Evolutionary conservation across 1,140 invertebrate genomes (phyloP), one percentile per base, ranked within the genome.

Genomic region (Pseudomyrmex flavicornis): DNA sequence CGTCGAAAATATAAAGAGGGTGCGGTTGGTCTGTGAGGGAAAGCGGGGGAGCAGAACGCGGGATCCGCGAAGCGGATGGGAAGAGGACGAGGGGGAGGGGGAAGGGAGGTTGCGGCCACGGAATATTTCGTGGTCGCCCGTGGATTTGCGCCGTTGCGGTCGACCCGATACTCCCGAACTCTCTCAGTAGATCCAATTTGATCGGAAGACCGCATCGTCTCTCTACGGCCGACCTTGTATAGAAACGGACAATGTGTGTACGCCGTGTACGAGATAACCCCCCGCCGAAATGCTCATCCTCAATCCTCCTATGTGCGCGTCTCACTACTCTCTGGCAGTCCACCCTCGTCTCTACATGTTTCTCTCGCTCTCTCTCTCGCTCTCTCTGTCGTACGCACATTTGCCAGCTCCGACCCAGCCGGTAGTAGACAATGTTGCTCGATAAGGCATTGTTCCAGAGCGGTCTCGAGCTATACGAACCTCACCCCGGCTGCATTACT

Each of bases 391-490:
- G 3, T 17, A n/a, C 59, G 54, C 70, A 68, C 56, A 15, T 46
- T 52, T 35, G 35, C 35, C 62, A 7, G 54, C 70, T 62, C 68
- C 20, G 56, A 52, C 66, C 58, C 65, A 74, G 50, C 56, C 77
- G 65, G 26, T 63, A 69, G 70, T 83, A 90, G 88, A 93, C 92
- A 93, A 93, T 93, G 92, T 92, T 93, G 88, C 92, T 91, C 92
- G 91, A 94, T 93, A 93, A 92, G 92, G 89, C 91, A 94, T 93
- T 94, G 93, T 94, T 93, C 90, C 75, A 86, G 79, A 85, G 86
- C 79, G 88, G 88, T 87, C 90, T 88, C 86, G 73, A 61, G 44
- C 83, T 79, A 77, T 88, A 89, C 83, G 85, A 90, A 86, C 73
- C 70, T 88, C 86, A 83, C 84, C 35, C 85, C 80, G 83, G 84